These are phyloP conservation scores for Argyrosomus japonicus DNA, from an alignment of 2,113 vertebrate species.

Conservation along the genomic window DNA sequence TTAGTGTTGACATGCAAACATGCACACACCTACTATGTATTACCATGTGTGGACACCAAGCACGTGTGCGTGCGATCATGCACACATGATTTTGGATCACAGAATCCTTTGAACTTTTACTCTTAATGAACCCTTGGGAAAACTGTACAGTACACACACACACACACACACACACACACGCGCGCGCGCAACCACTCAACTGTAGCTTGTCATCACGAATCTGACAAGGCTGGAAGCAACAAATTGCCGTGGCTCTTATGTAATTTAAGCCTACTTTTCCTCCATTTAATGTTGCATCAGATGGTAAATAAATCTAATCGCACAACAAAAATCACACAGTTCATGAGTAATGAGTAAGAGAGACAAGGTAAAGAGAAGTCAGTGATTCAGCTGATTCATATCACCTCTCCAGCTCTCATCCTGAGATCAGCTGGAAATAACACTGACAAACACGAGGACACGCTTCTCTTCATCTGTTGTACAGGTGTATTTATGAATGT, in stretches of 20 bases:
- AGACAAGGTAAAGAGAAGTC: constrained; percentile 2
- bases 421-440: constrained; percentile 17
- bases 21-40: neutral
- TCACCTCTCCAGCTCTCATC: constrained; percentile 10
- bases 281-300: neutral
- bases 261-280: constrained; percentile 15
- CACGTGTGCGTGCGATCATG: neutral
- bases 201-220: constrained; percentile 5
- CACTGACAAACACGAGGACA: neutral
- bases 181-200: too few species aligned
- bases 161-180: neutral
- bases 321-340: neutral
- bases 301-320: neutral
- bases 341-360: constrained; percentile 3
- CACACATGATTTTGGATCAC: neutral
- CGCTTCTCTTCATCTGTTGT: too few species aligned
- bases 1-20: constrained; percentile 7
- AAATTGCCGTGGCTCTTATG: neutral
- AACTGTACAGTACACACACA: neutral
- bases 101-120: neutral
- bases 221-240: neutral
- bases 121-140: neutral
- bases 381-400: neutral
- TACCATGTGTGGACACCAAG: neutral
- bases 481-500: too few species aligned